A percentile compares a stretch with the other conserved stretches of the same genome.
Conservation (phyloP, 2,888 invertebrate genomes). For the Nasonia oneida region DNA sequence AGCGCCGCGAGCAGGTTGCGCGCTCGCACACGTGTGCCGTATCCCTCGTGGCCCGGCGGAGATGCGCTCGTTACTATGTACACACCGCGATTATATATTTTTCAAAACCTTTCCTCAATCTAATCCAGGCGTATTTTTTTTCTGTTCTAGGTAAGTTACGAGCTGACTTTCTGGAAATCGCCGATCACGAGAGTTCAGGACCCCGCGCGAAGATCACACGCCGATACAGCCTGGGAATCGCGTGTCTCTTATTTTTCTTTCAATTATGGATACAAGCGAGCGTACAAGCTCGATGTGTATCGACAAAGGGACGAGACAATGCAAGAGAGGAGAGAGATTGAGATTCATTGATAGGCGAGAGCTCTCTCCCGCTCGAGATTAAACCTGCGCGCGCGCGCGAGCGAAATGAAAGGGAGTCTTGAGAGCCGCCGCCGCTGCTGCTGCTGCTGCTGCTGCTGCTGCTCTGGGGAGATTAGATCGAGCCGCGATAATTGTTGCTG, state of each 20-base stretch:
- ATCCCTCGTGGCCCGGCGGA: neutral
- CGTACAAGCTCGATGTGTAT: slow-evolving; percentile 42
- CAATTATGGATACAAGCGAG: slow-evolving; percentile 44
- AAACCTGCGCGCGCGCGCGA: slow-evolving; percentile 18
- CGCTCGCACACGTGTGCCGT: neutral
- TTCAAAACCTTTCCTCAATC: neutral
- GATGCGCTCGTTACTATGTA: neutral
- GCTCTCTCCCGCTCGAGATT: slow-evolving; percentile 16
- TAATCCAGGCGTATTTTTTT: neutral
- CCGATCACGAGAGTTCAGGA: slow-evolving; percentile 39
- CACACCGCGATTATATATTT: neutral
- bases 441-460: neutral
- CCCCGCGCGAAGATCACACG: slow-evolving; percentile 62
- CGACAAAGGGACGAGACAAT: slow-evolving; percentile 29
- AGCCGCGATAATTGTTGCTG: slow-evolving; percentile 11
- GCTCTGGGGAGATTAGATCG: slow-evolving; percentile 28
- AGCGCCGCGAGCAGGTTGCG: slow-evolving; percentile 32
- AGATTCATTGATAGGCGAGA: slow-evolving; percentile 38
- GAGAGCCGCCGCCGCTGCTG: neutral
- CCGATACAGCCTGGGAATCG: slow-evolving; percentile 42
- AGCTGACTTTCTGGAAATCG: slow-evolving; percentile 12
- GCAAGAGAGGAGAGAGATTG: slow-evolving; percentile 12
- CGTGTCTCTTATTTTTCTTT: slow-evolving; percentile 17
- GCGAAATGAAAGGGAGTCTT: slow-evolving; percentile 32
- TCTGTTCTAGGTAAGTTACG: neutral